phyloP scores from a whole-genome alignment of 2,113 vertebrate genomes.

The Ciconia maguari region DNA sequence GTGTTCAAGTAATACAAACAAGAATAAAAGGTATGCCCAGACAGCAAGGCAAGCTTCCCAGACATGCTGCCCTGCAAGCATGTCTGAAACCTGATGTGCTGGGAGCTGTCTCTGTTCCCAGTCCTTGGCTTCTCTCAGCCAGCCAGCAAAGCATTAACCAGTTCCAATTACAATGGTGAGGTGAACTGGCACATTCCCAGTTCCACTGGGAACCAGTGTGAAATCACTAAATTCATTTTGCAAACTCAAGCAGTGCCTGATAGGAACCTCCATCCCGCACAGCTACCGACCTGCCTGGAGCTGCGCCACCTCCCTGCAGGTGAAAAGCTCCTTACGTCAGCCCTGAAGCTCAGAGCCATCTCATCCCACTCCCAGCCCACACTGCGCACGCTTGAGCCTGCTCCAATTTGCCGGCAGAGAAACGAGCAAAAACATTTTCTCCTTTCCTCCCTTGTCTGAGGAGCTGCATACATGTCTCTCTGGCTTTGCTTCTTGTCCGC shows the following conservation, averaged over 20 bases:
- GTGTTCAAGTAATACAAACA: background rate
- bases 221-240: background rate
- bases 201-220: background rate
- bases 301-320: background rate
- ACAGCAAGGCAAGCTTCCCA: background rate
- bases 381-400: background rate
- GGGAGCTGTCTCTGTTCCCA: background rate
- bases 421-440: slow-evolving; percentile 30
- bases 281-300: background rate
- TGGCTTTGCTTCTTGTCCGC: slow-evolving; percentile 5
- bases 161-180: background rate
- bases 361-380: background rate
- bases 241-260: background rate
- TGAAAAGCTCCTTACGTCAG: background rate
- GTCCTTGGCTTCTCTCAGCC: background rate
- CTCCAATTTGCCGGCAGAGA: slow-evolving; percentile 22
- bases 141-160: background rate
- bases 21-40: background rate
- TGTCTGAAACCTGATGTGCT: background rate
- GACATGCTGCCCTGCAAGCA: background rate
- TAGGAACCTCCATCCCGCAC: background rate
- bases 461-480: background rate
- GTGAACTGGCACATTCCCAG: background rate
- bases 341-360: background rate
- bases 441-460: background rate